Percentiles rank a stretch among this genome's conserved stretches.
Evolutionary conservation across 2,113 vertebrate species (phyloP).

Genomic region (Gambusia holbrooki): DNA sequence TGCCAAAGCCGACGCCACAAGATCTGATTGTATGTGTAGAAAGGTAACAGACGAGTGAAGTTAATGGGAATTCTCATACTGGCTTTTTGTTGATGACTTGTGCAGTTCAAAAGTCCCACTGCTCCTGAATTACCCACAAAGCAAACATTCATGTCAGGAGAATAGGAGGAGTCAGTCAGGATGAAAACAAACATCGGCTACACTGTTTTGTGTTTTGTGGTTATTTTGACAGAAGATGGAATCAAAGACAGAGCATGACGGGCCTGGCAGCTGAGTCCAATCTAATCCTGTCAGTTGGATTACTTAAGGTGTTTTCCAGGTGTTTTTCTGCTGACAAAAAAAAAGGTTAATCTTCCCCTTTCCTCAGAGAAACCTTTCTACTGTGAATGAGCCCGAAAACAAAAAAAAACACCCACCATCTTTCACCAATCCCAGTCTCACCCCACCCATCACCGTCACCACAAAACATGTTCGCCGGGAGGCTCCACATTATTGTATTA

Average conservation of each 20-base stretch:
- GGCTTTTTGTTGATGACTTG: conserved; percentile 48
- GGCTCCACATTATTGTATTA: conserved; percentile 78
- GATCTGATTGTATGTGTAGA: conserved; percentile 1
- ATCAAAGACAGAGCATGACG: not conserved
- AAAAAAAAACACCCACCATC: conserved; percentile 11
- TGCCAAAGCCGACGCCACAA: conserved; percentile 14
- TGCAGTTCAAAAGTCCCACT: conserved; percentile 16
- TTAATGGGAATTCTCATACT: conserved; percentile 37
- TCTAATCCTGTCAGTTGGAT: conserved; percentile 41
- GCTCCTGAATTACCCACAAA: conserved; percentile 28
- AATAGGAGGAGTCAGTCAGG: not conserved
- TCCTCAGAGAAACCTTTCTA: not conserved
- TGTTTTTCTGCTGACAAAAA: conserved; percentile 15
- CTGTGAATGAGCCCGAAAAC: conserved; percentile 19
- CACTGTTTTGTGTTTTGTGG: conserved; percentile 32
- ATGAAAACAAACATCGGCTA: conserved; percentile 43
- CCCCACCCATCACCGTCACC: conserved; percentile 8
- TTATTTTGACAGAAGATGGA: conserved; percentile 31
- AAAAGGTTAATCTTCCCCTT: not conserved
- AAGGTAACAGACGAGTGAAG: conserved; percentile 35
- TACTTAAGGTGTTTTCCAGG: conserved; percentile 35
- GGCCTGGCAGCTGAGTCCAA: not conserved
- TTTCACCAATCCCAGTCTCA: not conserved
- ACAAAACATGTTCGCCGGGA: conserved; percentile 45
- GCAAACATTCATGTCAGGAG: not conserved